Conservation (phyloP, 2,113 vertebrate genomes). For the Bostrychus sinensis region DNA sequence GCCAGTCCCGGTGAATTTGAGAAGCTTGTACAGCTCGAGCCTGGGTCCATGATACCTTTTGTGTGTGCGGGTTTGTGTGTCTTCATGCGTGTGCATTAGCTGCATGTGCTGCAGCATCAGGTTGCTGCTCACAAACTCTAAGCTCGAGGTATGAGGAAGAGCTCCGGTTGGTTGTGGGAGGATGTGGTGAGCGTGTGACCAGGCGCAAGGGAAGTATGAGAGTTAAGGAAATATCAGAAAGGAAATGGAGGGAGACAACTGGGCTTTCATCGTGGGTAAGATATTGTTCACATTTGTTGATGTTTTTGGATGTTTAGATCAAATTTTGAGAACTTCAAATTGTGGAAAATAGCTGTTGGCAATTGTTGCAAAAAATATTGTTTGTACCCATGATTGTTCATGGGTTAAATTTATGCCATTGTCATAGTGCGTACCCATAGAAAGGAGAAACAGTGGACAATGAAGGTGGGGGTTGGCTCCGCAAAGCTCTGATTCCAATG, state of each 20-base stretch:
- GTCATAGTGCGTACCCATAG: too few relatives aligned
- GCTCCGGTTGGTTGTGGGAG: constrained; percentile 17
- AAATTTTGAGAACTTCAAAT: too few relatives aligned
- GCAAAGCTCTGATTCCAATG: too few relatives aligned
- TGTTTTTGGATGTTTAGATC: too few relatives aligned
- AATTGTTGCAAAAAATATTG: too few relatives aligned
- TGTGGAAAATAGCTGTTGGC: too few relatives aligned
- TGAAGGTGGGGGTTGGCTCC: too few relatives aligned
- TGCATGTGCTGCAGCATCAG: constrained; percentile 38
- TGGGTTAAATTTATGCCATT: too few relatives aligned
- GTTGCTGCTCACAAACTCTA: constrained; percentile 47
- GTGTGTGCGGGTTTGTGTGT: constrained; percentile 12
- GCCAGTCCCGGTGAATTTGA: constrained; percentile 48
- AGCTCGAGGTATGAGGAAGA: constrained; percentile 12
- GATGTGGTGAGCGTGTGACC: constrained; percentile 31
- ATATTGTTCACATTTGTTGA: background rate
- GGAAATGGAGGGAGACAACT: constrained; percentile 68
- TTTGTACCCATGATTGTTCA: too few relatives aligned
- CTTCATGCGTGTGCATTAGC: constrained; percentile 19
- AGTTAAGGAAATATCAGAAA: constrained; percentile 19
- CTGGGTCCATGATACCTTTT: constrained; percentile 32
- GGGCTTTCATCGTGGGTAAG: constrained; percentile 72
- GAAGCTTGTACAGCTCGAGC: constrained; percentile 30
- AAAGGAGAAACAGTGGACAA: too few relatives aligned
- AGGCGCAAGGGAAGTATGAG: constrained; percentile 51